phyloP scores from a whole-genome alignment of 2,888 invertebrate species.

The Dicyrtoma fusca region DNA sequence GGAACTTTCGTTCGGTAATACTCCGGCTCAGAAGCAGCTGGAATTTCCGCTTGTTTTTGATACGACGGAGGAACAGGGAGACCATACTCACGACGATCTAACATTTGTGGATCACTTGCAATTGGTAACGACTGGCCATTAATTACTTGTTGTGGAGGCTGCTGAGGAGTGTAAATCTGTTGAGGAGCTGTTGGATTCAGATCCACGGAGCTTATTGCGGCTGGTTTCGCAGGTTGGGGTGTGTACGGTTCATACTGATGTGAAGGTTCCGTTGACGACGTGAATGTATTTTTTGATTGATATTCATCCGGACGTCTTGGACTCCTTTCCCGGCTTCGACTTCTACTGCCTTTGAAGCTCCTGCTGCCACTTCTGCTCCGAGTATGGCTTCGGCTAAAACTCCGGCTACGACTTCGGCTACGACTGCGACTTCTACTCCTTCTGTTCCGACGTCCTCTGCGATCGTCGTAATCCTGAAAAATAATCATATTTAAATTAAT shows the following conservation, averaged over 20 bases:
- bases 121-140: constrained; percentile 5
- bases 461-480: constrained; percentile 46
- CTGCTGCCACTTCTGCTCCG: constrained; percentile 41
- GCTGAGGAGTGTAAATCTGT: constrained; percentile 17
- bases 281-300: constrained; percentile 34
- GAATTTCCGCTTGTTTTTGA: constrained; percentile 11
- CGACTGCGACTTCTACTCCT: constrained; percentile 44
- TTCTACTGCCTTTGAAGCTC: constrained; percentile 22
- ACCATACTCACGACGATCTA: constrained; percentile 6
- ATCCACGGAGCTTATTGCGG: background rate
- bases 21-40: background rate
- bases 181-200: background rate
- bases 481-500: constrained; percentile 9
- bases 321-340: constrained; percentile 4
- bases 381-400: constrained; percentile 46
- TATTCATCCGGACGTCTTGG: constrained; percentile 44
- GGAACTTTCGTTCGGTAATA: constrained; percentile 1
- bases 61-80: background rate
- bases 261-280: background rate
- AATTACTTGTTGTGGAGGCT: constrained; percentile 6
- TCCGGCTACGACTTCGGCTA: constrained; percentile 47
- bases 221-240: constrained; percentile 18
- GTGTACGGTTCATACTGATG: constrained; percentile 47
- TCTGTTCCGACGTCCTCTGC: constrained; percentile 42
- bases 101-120: background rate